Conservation (phyloP, 2,113 vertebrate species). For the Grammomys dolichurus region DNA sequence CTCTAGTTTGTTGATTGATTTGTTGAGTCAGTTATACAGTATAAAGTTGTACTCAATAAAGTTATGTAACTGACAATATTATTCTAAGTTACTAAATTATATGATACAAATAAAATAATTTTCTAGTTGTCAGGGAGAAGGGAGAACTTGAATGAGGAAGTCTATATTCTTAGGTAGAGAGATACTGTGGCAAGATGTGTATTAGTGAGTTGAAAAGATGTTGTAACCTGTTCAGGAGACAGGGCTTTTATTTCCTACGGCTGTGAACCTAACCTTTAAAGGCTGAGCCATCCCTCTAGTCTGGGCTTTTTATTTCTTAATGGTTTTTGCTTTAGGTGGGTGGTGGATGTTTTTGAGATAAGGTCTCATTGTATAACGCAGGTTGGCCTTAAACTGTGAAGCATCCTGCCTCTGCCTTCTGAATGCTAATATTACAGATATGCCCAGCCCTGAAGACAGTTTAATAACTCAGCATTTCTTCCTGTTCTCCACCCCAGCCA, state of each 20-base stretch:
- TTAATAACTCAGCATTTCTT: background rate
- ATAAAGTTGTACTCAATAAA: slow-evolving; percentile 2
- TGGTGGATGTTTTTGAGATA: background rate
- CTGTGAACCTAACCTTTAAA: background rate
- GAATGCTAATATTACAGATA: background rate
- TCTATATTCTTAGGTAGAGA: slow-evolving; percentile 27
- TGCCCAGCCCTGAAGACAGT: background rate
- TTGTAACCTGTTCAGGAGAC: background rate
- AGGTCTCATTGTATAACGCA: background rate
- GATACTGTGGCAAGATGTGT: background rate
- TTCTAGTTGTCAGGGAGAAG: background rate
- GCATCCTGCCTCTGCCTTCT: background rate
- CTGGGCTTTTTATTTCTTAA: background rate
- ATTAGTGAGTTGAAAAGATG: slow-evolving; percentile 6
- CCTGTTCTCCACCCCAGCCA: background rate
- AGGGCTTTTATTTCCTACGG: background rate
- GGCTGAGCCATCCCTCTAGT: background rate
- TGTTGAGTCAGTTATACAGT: background rate
- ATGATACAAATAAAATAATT: background rate
- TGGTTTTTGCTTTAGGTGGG: background rate
- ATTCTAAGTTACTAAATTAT: slow-evolving; percentile 16
- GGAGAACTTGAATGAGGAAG: background rate
- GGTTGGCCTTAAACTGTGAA: background rate
- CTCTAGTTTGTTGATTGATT: background rate
- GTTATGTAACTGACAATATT: background rate